A percentile compares a stretch with the other conserved stretches of the same genome.
These are phyloP conservation scores for Caenorhabditis macrosperma DNA, from an alignment of 2,888 invertebrate species.

Conservation along the genomic window DNA sequence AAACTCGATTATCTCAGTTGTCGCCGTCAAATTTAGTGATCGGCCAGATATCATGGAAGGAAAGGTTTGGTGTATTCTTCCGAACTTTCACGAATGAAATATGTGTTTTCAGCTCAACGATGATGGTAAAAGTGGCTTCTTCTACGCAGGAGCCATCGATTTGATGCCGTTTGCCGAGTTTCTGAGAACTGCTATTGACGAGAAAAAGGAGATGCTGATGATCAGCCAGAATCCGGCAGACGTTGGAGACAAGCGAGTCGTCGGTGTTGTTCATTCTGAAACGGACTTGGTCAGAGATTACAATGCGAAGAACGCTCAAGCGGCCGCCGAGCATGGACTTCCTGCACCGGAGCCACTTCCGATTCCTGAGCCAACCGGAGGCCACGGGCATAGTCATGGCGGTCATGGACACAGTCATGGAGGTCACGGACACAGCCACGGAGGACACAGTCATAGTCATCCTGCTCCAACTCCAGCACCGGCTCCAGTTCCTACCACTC, in stretches of 20 bases:
- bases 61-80: conserved; percentile 40
- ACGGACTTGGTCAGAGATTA: conserved; percentile 67
- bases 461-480: conserved; percentile 26
- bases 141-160: conserved; percentile 63
- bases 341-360: conserved; percentile 62
- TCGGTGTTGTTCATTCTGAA: conserved; percentile 64
- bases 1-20: conserved; percentile 57
- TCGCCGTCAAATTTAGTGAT: conserved; percentile 71
- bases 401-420: conserved; percentile 63
- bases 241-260: conserved; percentile 50
- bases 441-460: conserved; percentile 51
- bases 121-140: conserved; percentile 60
- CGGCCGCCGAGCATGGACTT: conserved; percentile 49
- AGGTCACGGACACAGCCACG: conserved; percentile 62
- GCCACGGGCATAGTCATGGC: conserved; percentile 70
- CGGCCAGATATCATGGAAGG: conserved; percentile 70
- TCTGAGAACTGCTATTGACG: conserved; percentile 60
- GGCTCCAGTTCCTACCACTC: conserved; percentile 3
- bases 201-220: conserved; percentile 64
- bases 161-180: conserved; percentile 65
- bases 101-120: conserved; percentile 56
- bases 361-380: conserved; percentile 59
- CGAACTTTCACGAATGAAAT: background rate
- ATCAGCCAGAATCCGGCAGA: conserved; percentile 65
- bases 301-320: conserved; percentile 56